Evolutionary conservation across 2,888 invertebrate species (phyloP).

Genomic region (Thera obeliscata): DNA sequence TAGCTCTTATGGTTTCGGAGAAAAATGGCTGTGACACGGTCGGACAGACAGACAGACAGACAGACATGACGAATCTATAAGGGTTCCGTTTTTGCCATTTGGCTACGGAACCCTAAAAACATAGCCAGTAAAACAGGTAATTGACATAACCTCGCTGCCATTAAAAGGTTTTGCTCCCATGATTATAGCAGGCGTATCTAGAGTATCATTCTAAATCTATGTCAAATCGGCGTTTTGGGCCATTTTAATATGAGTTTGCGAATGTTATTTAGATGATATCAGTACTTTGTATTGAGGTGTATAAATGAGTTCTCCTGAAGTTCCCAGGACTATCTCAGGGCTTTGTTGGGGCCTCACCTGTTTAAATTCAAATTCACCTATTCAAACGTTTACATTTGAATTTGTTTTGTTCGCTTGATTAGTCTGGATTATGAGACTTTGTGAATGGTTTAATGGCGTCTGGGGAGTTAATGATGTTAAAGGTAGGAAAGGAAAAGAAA

Average conservation of each 20-base stretch:
- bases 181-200: slow-evolving; percentile 23
- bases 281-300: slow-evolving; percentile 73
- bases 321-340: slow-evolving; percentile 52
- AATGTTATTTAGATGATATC: slow-evolving; percentile 76
- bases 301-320: slow-evolving; percentile 72
- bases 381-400: slow-evolving; percentile 40
- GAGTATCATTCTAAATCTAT: slow-evolving; percentile 39
- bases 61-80: too few species aligned
- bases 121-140: too few species aligned
- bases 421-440: slow-evolving; percentile 29
- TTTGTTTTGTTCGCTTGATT: slow-evolving; percentile 42
- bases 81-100: too few species aligned
- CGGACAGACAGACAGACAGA: too few species aligned
- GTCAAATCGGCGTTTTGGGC: slow-evolving; percentile 65
- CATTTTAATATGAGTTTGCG: slow-evolving; percentile 72
- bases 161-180: not conserved
- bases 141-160: too few species aligned
- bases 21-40: too few species aligned
- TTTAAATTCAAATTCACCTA: slow-evolving; percentile 39
- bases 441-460: slow-evolving; percentile 26
- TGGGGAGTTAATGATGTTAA: slow-evolving; percentile 1
- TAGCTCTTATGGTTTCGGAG: too few species aligned
- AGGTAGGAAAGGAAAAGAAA: not conserved
- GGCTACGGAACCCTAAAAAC: too few species aligned
- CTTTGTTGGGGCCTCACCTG: slow-evolving; percentile 50